These are phyloP conservation scores for Anastrepha obliqua DNA, from an alignment of 1,140 invertebrate genomes.

Conservation along the genomic window DNA sequence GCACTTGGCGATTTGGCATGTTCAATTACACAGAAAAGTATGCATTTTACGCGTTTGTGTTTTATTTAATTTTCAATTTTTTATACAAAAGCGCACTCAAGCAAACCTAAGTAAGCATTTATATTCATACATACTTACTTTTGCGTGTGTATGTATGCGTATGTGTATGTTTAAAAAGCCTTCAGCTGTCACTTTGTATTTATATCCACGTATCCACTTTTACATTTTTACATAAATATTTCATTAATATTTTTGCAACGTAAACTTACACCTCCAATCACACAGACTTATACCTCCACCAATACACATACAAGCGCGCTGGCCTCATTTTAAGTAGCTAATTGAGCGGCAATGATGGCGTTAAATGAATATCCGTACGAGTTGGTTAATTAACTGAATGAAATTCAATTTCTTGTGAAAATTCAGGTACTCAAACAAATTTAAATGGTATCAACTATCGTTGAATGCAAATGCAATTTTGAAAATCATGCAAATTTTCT, in stretches of 20 bases:
- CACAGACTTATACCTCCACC: no score
- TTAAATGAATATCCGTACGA: neutral
- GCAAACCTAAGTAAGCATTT: neutral
- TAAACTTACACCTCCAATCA: no score
- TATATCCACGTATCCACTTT: no score
- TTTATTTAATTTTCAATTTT: neutral
- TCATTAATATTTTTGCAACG: neutral
- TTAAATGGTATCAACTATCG: no score
- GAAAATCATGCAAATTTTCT: no score
- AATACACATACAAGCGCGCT: no score
- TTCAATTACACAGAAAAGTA: slow-evolving; percentile 27
- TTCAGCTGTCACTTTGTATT: no score
- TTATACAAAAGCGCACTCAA: neutral
- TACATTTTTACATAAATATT: neutral
- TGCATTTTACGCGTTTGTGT: neutral
- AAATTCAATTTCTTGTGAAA: neutral
- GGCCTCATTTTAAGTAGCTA: neutral
- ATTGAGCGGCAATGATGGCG: neutral
- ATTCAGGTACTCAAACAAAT: neutral
- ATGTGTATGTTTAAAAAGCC: neutral
- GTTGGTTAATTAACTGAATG: neutral
- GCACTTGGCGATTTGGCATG: neutral
- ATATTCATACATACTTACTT: neutral
- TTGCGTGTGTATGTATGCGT: no score
- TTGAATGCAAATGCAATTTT: no score